Evolutionary conservation across 2,797 vertebrate genomes (phyloP).

Genomic region (Florisuga fusca): DNA sequence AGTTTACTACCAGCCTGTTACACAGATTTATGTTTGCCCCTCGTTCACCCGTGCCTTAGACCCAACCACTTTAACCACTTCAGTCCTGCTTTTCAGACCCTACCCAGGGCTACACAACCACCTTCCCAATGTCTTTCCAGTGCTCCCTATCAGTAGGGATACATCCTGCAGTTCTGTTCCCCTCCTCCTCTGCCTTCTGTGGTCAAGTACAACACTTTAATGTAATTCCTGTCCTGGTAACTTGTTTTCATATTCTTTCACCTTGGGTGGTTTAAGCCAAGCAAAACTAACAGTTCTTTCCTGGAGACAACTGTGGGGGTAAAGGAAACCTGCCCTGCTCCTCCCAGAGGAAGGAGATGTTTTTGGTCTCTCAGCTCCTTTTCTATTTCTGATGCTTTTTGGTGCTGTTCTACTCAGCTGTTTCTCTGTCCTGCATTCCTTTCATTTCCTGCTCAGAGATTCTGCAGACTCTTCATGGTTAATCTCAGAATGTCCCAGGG

Average conservation of each 20-base stretch:
- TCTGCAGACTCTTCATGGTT: not conserved
- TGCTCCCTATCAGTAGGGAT: accelerated
- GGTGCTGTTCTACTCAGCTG: not conserved
- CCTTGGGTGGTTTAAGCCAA: not conserved
- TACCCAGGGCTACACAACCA: not conserved
- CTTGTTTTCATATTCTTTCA: not conserved
- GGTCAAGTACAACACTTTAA: not conserved
- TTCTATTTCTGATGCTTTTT: not conserved
- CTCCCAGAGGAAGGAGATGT: not conserved
- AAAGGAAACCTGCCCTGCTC: not conserved
- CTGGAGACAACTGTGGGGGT: not conserved
- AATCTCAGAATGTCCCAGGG: not conserved
- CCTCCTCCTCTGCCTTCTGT: not conserved
- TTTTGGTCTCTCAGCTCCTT: not conserved
- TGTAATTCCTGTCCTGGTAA: not conserved
- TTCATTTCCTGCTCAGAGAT: not conserved
- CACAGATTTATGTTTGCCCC: not conserved
- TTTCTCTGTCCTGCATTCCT: not conserved
- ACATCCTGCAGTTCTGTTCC: not conserved
- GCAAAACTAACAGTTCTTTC: not conserved
- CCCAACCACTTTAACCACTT: not conserved
- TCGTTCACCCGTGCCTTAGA: not conserved
- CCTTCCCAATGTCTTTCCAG: not conserved
- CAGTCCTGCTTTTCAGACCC: not conserved
- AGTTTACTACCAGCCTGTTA: not conserved